Conservation (phyloP, 2,888 invertebrate species). For the Drosophila sordidula region DNA sequence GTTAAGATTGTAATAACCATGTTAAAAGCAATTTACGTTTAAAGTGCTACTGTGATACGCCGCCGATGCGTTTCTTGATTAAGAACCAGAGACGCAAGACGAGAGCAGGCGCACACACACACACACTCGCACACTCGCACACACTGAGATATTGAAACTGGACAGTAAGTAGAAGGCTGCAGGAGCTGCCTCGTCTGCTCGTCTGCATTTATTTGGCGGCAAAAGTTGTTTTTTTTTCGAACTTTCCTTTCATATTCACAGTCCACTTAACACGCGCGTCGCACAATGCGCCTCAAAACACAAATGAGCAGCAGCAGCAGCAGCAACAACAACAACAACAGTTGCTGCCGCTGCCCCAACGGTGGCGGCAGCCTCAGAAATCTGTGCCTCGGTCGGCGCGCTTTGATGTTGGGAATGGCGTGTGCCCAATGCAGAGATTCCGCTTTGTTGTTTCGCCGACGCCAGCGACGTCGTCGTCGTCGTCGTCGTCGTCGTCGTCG, state of each 20-base stretch:
- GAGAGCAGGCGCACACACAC: constrained; percentile 14
- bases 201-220: constrained; percentile 77
- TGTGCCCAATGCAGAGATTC: constrained; percentile 85
- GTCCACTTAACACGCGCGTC: constrained; percentile 82
- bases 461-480: constrained; percentile 55
- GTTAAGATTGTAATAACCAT: constrained; percentile 82
- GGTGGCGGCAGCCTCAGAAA: constrained; percentile 85
- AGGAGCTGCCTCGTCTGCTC: constrained; percentile 31
- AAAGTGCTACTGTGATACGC: constrained; percentile 84
- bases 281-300: constrained; percentile 81
- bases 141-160: constrained; percentile 23
- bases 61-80: constrained; percentile 82
- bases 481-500: too few relatives aligned
- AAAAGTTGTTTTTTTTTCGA: constrained; percentile 61
- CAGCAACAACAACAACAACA: background rate
- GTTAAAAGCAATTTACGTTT: constrained; percentile 84
- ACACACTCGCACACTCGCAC: background rate
- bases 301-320: constrained; percentile 67
- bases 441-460: constrained; percentile 83
- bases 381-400: constrained; percentile 82
- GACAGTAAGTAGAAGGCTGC: constrained; percentile 34
- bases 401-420: constrained; percentile 85
- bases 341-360: constrained; percentile 78
- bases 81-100: constrained; percentile 64
- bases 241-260: constrained; percentile 83